These are phyloP conservation scores for Eutrigla gurnardus DNA, from an alignment of 2,797 vertebrate species.

Conservation along the genomic window DNA sequence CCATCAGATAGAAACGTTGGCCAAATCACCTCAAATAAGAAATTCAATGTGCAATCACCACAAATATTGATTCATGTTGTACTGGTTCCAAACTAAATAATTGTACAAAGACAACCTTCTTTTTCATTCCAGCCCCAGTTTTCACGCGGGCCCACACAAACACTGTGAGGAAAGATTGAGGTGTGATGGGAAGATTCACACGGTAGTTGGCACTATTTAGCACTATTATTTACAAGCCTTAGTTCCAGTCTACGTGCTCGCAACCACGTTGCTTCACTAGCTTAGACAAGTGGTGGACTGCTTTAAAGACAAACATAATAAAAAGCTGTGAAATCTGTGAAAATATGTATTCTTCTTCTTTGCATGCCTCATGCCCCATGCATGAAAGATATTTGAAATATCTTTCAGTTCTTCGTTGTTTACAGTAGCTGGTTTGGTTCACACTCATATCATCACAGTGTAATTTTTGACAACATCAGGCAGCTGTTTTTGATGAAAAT, in stretches of 20 bases:
- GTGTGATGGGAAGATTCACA: slow-evolving; percentile 40
- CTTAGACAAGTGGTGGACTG: no score
- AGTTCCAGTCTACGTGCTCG: slow-evolving; percentile 2
- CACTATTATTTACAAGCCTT: slow-evolving; percentile 4
- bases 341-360: neutral
- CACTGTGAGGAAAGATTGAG: slow-evolving; percentile 31
- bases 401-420: neutral
- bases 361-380: neutral
- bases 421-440: neutral
- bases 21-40: slow-evolving; percentile 13
- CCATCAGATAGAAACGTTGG: neutral
- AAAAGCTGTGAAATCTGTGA: neutral
- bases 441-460: neutral
- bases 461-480: neutral
- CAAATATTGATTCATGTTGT: slow-evolving; percentile 3
- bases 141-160: slow-evolving; percentile 52
- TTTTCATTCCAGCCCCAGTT: slow-evolving; percentile 16
- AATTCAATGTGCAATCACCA: slow-evolving; percentile 27
- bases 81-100: slow-evolving; percentile 18
- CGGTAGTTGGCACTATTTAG: neutral
- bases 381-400: neutral
- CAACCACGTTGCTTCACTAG: neutral
- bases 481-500: neutral
- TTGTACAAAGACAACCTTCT: slow-evolving; percentile 2
- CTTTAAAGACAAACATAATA: neutral